These are phyloP conservation scores for Prostheceraeus crozeri DNA, from an alignment of 2,888 invertebrate species.

Conservation along the genomic window DNA sequence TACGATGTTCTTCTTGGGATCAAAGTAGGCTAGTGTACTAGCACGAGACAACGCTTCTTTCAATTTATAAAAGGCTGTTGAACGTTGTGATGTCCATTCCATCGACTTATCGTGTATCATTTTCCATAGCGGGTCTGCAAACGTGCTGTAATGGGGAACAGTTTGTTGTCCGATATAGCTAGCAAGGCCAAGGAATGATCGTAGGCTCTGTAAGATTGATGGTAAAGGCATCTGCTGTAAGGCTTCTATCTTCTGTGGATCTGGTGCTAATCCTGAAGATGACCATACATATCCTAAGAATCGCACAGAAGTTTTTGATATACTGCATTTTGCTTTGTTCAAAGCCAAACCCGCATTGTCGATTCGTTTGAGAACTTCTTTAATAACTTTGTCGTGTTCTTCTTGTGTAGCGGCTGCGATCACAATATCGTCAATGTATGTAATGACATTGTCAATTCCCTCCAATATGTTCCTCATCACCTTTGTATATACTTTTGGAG, in stretches of 20 bases:
- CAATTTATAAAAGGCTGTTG: slow-evolving; percentile 3
- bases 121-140: background rate
- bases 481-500: slow-evolving; percentile 6
- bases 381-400: slow-evolving; percentile 9
- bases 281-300: slow-evolving; percentile 10
- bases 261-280: background rate
- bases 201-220: background rate
- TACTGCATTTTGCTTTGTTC: slow-evolving; percentile 5
- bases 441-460: slow-evolving; percentile 1
- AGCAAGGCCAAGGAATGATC: slow-evolving; percentile 19
- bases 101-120: background rate
- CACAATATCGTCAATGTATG: slow-evolving; percentile 5
- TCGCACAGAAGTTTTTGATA: background rate
- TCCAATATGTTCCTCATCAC: slow-evolving; percentile 9
- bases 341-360: background rate
- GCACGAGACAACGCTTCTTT: too few relatives aligned
- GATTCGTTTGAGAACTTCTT: background rate
- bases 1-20: slow-evolving; percentile 1
- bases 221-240: slow-evolving; percentile 6
- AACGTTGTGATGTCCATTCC: background rate
- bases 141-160: background rate
- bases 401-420: background rate
- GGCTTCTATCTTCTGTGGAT: slow-evolving; percentile 5
- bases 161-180: slow-evolving; percentile 1
- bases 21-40: slow-evolving; percentile 15